A percentile compares a stretch with the other conserved stretches of the same genome.
Conservation (phyloP, 1,140 invertebrate genomes). For the Pogonus chalceus region DNA sequence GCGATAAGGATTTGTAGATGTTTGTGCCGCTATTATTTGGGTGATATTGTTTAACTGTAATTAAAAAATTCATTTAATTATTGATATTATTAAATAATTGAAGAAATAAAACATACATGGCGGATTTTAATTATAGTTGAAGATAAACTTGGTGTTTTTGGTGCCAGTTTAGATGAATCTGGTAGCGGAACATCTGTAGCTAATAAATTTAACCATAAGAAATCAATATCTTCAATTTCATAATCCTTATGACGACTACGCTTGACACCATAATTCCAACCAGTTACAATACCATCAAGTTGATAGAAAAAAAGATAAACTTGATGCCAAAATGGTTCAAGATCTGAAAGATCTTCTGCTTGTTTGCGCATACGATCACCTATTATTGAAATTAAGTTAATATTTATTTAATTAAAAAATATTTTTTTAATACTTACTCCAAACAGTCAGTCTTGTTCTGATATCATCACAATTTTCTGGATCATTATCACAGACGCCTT, state of each 20-base stretch:
- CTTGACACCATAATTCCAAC: constrained; percentile 55
- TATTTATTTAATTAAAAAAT: too few species aligned
- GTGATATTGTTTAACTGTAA: not conserved
- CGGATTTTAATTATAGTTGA: constrained; percentile 5
- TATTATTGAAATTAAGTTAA: too few species aligned
- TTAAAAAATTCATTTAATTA: not conserved
- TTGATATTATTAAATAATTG: not conserved
- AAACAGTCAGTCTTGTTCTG: constrained; percentile 28
- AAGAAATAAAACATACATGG: constrained; percentile 28
- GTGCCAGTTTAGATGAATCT: constrained; percentile 16
- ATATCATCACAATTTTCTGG: constrained; percentile 59
- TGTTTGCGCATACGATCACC: constrained; percentile 48
- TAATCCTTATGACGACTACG: constrained; percentile 48
- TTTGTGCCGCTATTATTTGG: not conserved
- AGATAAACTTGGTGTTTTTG: constrained; percentile 12
- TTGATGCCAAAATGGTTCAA: constrained; percentile 72
- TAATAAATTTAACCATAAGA: constrained; percentile 59
- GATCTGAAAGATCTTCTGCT: constrained; percentile 37
- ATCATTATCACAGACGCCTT: constrained; percentile 54
- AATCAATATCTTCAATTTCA: constrained; percentile 52
- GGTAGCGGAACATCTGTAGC: constrained; percentile 32
- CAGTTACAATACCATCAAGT: constrained; percentile 54
- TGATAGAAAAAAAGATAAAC: constrained; percentile 60
- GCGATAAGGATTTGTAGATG: constrained; percentile 43
- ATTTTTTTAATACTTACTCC: too few species aligned